Base-by-base conservation (phyloP, 2,888 invertebrate species). In the Perdita meconis region DNA sequence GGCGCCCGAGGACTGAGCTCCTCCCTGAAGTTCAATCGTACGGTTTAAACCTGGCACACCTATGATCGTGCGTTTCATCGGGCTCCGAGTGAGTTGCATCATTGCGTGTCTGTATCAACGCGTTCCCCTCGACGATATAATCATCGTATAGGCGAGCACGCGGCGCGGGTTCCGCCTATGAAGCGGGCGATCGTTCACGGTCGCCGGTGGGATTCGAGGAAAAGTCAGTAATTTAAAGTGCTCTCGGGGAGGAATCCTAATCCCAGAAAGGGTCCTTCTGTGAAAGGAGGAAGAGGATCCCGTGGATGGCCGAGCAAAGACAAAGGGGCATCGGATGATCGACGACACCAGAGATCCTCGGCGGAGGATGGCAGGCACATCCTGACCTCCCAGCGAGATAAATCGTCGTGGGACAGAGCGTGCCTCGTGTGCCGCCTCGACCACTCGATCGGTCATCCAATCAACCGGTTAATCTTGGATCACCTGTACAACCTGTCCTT, bases 381-480 rank as follows among this genome's bases (percentile, higher is more conserved):
- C 57, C 63, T 80, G 75, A 77, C 82, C 86, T 86, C 85, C 73
- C 78, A 75, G 63, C 65, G 70, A 68, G 86, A 84, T 60, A 78
- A 80, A 82, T 84, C 83, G 78, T 74, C 78, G 78, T 84, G 85
- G 66, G 81, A 82, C 51, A 26, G 24, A 64, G 38, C 30, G 38
- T 47, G 50, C 60, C 60, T 53, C 51, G 70, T 64, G 42, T 57
- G 22, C 34, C 44, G 4, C 34, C 36, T 34, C 63, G 42, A 47
- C 65, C 47, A 50, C 47, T 57, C 56, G 36, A 4, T 34, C 40
- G 71, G 53, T 26, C 38, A 64, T 68, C 65, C 60, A 68, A 73
- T 75, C 68, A 66, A 78, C 73, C 74, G 63, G 74, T 75, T 87
- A 85, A 88, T 88, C 88, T 83, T 56, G 78, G 56, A 80, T 87